Evolutionary conservation across 2,113 vertebrate genomes (phyloP).

Genomic region (Jacana jacana): DNA sequence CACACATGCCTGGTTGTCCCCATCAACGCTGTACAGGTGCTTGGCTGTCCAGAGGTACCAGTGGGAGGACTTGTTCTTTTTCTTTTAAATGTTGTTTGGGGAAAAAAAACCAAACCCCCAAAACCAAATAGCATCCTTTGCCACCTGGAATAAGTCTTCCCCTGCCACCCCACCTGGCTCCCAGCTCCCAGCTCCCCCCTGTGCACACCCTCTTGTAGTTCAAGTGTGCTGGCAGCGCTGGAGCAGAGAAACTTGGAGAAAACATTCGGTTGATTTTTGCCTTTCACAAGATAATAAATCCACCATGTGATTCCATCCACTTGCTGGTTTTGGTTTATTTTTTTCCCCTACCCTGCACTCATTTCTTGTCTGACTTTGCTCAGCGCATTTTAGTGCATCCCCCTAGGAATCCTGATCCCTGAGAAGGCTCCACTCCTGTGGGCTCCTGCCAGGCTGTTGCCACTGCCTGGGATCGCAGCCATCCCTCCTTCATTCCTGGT

Average conservation of each 20-base stretch:
- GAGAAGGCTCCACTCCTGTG: accelerated
- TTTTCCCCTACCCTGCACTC: neutral
- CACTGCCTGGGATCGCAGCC: accelerated
- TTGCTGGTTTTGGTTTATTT: neutral
- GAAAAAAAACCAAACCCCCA: neutral
- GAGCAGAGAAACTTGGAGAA: neutral
- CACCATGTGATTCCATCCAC: neutral
- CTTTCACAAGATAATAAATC: neutral
- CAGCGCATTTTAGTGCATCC: neutral
- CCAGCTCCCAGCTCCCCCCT: neutral
- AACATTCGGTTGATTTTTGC: neutral
- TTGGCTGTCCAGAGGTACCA: neutral
- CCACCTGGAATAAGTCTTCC: neutral
- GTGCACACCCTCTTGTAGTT: neutral
- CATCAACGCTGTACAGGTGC: accelerated
- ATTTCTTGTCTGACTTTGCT: neutral
- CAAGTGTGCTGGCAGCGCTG: neutral
- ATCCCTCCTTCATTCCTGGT: neutral
- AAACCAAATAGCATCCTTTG: neutral
- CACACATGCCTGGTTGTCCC: accelerated
- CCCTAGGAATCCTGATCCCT: neutral
- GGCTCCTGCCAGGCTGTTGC: neutral
- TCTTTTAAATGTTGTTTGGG: neutral
- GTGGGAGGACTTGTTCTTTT: neutral
- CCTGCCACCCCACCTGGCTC: accelerated